These are phyloP conservation scores for Glossosoma conforme DNA, from an alignment of 1,140 invertebrate genomes.

Conservation along the genomic window DNA sequence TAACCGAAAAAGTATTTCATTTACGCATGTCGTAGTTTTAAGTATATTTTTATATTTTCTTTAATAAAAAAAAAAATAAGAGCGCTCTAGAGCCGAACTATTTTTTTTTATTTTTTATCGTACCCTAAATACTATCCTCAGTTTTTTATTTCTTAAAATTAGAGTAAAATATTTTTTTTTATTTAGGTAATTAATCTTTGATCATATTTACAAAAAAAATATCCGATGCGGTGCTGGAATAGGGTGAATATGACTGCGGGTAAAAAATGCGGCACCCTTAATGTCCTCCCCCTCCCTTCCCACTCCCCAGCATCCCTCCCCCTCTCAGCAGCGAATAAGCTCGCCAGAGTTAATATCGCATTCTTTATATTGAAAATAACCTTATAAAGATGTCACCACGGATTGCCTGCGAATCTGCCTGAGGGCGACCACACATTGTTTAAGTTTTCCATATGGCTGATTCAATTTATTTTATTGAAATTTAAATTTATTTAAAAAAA, in stretches of 20 bases:
- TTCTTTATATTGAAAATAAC: constrained; percentile 33
- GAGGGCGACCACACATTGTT: constrained; percentile 14
- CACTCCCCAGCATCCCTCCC: constrained; percentile 18
- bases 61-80: too few species aligned
- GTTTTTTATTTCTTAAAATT: too few species aligned
- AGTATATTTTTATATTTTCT: too few species aligned
- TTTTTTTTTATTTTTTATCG: too few species aligned
- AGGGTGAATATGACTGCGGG: neutral
- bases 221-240: neutral
- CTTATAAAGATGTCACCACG: constrained; percentile 32
- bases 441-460: neutral
- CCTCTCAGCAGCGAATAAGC: constrained; percentile 13
- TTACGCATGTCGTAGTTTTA: too few species aligned
- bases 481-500: too few species aligned
- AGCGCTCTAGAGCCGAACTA: too few species aligned
- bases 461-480: neutral
- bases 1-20: too few species aligned
- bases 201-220: too few species aligned
- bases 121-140: too few species aligned
- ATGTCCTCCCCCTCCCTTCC: constrained; percentile 22
- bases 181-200: too few species aligned
- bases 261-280: constrained; percentile 13
- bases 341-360: constrained; percentile 28
- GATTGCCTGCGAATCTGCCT: constrained; percentile 19
- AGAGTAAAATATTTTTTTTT: too few species aligned